A percentile compares a stretch with the other conserved stretches of the same genome.
Evolutionary conservation across 2,888 invertebrate species (phyloP).

Genomic region (Gasteruption jaculator): DNA sequence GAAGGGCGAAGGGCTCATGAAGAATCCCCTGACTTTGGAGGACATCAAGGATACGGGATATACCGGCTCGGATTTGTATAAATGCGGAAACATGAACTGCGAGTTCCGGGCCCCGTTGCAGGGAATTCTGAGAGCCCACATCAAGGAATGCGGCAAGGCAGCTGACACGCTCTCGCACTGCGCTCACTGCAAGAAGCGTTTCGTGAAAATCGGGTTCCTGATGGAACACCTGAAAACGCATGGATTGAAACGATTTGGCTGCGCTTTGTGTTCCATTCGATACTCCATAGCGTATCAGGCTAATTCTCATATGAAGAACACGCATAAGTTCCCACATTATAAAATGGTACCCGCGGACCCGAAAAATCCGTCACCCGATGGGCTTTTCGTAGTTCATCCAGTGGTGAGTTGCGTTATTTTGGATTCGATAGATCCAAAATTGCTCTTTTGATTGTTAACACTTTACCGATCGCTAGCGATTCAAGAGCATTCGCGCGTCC

Average conservation of each 20-base stretch:
- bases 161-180: slow-evolving; percentile 33
- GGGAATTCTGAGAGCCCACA: slow-evolving; percentile 48
- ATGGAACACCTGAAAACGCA: slow-evolving; percentile 61
- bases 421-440: neutral
- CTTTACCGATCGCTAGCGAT: too few relatives aligned
- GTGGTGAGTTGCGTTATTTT: slow-evolving; percentile 35
- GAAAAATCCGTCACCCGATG: slow-evolving; percentile 51
- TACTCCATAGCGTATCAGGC: slow-evolving; percentile 40
- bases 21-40: slow-evolving; percentile 34
- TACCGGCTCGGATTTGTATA: slow-evolving; percentile 53
- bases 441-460: neutral
- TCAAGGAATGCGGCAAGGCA: slow-evolving; percentile 44
- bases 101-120: slow-evolving; percentile 42
- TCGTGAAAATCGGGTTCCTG: slow-evolving; percentile 51
- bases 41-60: slow-evolving; percentile 46
- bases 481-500: too few relatives aligned
- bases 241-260: slow-evolving; percentile 58
- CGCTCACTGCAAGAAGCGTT: slow-evolving; percentile 53
- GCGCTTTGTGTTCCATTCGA: slow-evolving; percentile 57
- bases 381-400: slow-evolving; percentile 54
- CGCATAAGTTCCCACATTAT: slow-evolving; percentile 53
- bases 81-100: slow-evolving; percentile 54
- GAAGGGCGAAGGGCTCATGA: slow-evolving; percentile 1
- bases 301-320: slow-evolving; percentile 54
- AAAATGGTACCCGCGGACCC: slow-evolving; percentile 53